phyloP scores from a whole-genome alignment of 1,140 invertebrate species.

The Drosophila azteca region DNA sequence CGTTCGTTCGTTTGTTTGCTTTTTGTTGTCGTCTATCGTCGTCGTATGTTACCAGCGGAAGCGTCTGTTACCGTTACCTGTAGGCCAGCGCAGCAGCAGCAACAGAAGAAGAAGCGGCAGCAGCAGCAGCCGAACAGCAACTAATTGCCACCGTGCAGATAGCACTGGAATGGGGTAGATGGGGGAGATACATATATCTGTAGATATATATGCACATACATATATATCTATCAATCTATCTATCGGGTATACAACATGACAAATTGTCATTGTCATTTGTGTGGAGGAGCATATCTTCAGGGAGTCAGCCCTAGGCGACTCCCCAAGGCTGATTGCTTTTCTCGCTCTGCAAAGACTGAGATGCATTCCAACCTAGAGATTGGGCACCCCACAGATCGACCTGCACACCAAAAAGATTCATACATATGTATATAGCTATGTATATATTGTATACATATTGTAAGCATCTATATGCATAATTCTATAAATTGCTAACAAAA shows the following conservation, averaged over 20 bases:
- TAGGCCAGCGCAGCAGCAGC: slow-evolving; percentile 9
- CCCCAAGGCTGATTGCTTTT: too few relatives aligned
- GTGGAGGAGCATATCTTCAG: too few relatives aligned
- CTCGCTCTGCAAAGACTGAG: too few relatives aligned
- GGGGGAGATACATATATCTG: too few relatives aligned
- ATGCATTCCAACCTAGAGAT: slow-evolving; percentile 7
- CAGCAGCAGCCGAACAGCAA: slow-evolving; percentile 31
- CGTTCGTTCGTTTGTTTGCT: slow-evolving; percentile 26
- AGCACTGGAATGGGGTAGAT: slow-evolving; percentile 14
- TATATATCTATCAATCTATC: too few relatives aligned
- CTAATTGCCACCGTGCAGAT: slow-evolving; percentile 51
- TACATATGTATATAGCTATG: slow-evolving; percentile 19
- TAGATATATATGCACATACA: too few relatives aligned
- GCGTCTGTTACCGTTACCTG: slow-evolving; percentile 41
- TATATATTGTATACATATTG: slow-evolving; percentile 17
- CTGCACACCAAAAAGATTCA: not conserved
- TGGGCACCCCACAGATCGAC: too few relatives aligned
- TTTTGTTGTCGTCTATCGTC: slow-evolving; percentile 1
- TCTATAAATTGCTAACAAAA: slow-evolving; percentile 72
- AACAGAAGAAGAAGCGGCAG: slow-evolving; percentile 15
- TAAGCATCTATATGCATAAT: slow-evolving; percentile 51
- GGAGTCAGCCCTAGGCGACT: too few relatives aligned
- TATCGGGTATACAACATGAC: too few relatives aligned
- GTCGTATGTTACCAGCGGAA: slow-evolving; percentile 22
- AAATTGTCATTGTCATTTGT: too few relatives aligned